phyloP scores from a whole-genome alignment of 2,888 invertebrate species.

The Smittia sp. region DNA sequence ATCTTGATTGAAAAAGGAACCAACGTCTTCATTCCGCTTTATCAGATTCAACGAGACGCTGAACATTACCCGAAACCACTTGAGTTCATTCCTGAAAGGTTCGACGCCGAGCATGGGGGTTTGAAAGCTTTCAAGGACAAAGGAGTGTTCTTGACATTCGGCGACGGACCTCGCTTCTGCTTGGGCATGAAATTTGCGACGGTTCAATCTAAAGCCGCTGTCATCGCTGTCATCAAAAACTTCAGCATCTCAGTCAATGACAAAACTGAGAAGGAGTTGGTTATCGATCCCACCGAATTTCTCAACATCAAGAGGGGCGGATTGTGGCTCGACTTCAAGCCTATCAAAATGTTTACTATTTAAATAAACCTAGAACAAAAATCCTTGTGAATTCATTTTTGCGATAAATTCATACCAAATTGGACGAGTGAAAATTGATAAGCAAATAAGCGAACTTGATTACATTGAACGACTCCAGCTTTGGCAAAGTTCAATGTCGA shows the following conservation, averaged over 20 bases:
- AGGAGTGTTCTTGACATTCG: slow-evolving; percentile 44
- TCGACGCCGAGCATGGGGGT: slow-evolving; percentile 36
- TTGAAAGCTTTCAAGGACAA: slow-evolving; percentile 24
- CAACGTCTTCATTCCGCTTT: slow-evolving; percentile 22
- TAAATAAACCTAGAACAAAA: too few species aligned
- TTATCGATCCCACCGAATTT: slow-evolving; percentile 44
- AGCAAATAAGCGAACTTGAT: too few species aligned
- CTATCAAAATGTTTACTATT: too few species aligned
- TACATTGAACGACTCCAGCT: too few species aligned
- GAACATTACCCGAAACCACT: slow-evolving; percentile 22
- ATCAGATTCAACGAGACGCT: slow-evolving; percentile 53
- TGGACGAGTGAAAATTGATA: too few species aligned
- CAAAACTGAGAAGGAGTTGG: too few species aligned
- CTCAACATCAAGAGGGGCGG: slow-evolving; percentile 46
- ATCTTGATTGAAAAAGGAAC: not conserved
- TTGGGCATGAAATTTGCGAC: slow-evolving; percentile 51
- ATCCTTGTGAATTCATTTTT: too few species aligned
- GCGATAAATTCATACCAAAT: too few species aligned
- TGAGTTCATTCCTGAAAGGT: slow-evolving; percentile 39
- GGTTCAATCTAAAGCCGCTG: slow-evolving; percentile 49
- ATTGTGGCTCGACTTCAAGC: slow-evolving; percentile 47
- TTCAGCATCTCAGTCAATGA: slow-evolving; percentile 44
- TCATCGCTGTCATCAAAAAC: slow-evolving; percentile 49
- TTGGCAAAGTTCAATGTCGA: too few species aligned
- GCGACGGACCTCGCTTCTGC: slow-evolving; percentile 47